phyloP scores from a whole-genome alignment of 2,113 vertebrate genomes.

The Aythya baeri region DNA sequence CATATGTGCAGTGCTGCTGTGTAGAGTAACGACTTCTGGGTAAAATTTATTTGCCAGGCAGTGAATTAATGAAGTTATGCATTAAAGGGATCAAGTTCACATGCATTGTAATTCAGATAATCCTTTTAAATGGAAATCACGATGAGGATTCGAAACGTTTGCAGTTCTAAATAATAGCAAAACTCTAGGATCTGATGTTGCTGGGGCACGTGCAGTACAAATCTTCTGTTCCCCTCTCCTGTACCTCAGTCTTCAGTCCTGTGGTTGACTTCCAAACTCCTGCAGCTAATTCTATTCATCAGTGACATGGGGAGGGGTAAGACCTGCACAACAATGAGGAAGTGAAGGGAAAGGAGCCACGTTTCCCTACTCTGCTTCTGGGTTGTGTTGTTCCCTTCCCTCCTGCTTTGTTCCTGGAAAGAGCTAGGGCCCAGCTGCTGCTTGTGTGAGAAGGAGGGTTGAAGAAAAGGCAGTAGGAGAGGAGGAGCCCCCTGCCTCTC shows the following conservation, averaged over 20 bases:
- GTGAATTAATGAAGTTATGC: background rate
- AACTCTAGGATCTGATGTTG: background rate
- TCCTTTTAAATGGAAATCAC: background rate
- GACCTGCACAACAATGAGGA: background rate
- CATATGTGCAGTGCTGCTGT: background rate
- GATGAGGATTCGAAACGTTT: background rate
- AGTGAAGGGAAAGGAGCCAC: background rate
- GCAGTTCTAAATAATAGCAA: background rate
- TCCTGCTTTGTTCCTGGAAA: background rate
- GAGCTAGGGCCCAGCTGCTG: accelerated
- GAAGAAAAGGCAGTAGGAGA: background rate
- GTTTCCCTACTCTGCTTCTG: background rate
- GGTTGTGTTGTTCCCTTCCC: accelerated
- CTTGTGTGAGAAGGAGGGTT: background rate
- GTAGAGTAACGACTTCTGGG: background rate
- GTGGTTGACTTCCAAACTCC: background rate
- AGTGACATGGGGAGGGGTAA: background rate
- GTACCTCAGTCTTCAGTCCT: background rate
- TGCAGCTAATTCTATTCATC: background rate
- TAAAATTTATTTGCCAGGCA: background rate
- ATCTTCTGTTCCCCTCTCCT: background rate
- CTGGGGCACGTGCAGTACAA: background rate
- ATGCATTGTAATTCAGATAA: background rate
- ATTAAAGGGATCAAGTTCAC: too few species aligned
- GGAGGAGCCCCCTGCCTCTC: background rate